Evolutionary conservation across 2,113 vertebrate genomes (phyloP), one percentile per base, ranked within the genome.

Genomic region (Bubo scandiacus): DNA sequence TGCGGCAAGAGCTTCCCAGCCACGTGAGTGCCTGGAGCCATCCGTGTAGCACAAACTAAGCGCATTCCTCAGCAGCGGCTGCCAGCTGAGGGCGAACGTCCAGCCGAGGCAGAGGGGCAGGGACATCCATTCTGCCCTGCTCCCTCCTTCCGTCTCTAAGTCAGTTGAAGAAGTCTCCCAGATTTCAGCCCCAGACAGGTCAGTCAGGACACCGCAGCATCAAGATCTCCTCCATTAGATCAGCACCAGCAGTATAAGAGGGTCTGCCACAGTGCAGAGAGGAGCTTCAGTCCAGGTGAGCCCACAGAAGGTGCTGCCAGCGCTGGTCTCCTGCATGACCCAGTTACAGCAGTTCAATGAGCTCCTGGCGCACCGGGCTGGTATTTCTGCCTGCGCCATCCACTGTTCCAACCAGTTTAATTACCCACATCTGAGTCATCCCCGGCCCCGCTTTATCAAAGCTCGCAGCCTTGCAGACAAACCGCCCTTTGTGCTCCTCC

Each of bases 401-500:
- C 2, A 4, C 90, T 11, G 45, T 13, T 85, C 55, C 65, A 45
- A 57, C 32, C 4, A 15, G 38, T 42, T 75, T 85, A 65, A 80
- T 92, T 59, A 66, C 91, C 92, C 78, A 57, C 27, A 15, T 32
- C 51, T 94, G 95, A 95, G 90, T 87, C 94, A 94, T 42, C 68
- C 55, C 70, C 13, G 0, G 89, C 72, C 45, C 63, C 0, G 52
- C 65, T 84, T 42, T 45, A 89, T 71, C 93, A 86, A 45, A 52
- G 21, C 74, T 58, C 5, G 1, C 52, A 81, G 88, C 68, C 84
- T 9, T 2, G 52, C 80, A 67, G 77, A 95, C 94, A 96, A 79
- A 94, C 67, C 5, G 3, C 91, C 91, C 94, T 92, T 91, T 96
- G 94, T 95, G 90, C 87, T 85, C 36, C 70, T 57, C 40, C 58